phyloP scores from a whole-genome alignment of 2,113 vertebrate species.

The Saimiri boliviensis region DNA sequence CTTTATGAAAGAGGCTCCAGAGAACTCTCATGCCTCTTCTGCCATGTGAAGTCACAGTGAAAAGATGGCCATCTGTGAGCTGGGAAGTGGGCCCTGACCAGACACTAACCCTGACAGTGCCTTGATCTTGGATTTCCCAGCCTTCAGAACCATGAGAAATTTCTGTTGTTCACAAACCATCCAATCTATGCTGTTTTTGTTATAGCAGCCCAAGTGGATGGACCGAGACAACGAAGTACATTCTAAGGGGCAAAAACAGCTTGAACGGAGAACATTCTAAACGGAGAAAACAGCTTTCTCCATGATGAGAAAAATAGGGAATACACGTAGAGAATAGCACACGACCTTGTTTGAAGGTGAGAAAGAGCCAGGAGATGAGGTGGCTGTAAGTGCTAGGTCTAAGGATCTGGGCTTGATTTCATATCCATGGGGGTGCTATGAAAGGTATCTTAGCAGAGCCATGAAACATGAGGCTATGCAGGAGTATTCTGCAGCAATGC shows the following conservation, averaged over 20 bases:
- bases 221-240: neutral
- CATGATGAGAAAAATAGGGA: neutral
- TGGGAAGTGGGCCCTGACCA: neutral
- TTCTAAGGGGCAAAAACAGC: neutral
- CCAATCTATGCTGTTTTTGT: neutral
- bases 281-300: neutral
- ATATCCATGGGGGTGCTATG: fast-evolving
- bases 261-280: no score
- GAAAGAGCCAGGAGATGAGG: no score
- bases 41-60: neutral
- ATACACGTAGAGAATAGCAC: neutral
- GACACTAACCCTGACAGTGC: neutral
- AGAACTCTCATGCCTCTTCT: neutral
- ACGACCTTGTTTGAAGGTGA: neutral
- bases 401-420: neutral
- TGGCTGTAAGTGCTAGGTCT: neutral
- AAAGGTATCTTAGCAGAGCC: neutral
- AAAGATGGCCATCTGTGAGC: neutral
- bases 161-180: neutral
- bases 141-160: neutral
- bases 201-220: neutral
- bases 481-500: neutral
- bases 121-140: neutral
- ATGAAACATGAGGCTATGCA: neutral
- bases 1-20: neutral